A percentile compares a stretch with the other conserved stretches of the same genome.
phyloP scores from a whole-genome alignment of 2,113 vertebrate species.

The Orcinus orca region DNA sequence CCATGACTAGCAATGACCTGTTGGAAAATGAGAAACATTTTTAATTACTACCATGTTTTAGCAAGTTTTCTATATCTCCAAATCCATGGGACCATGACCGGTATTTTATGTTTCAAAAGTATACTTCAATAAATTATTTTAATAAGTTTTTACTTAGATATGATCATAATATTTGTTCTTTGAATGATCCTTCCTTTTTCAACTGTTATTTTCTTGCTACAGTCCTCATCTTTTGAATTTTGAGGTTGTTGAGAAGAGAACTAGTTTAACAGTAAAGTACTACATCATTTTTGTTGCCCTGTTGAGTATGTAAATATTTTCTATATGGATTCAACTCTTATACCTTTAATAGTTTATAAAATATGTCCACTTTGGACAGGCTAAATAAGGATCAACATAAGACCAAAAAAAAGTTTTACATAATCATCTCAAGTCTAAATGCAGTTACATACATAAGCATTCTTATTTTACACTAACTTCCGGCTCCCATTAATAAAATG shows the following conservation, averaged over 20 bases:
- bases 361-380: constrained; percentile 34
- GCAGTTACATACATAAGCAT: constrained; percentile 15
- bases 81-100: not conserved
- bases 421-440: constrained; percentile 35
- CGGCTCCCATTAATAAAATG: constrained; percentile 49
- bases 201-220: not conserved
- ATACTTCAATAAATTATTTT: not conserved
- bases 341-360: constrained; percentile 71
- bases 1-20: not conserved
- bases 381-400: constrained; percentile 67
- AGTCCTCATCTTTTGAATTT: not conserved
- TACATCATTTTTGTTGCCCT: constrained; percentile 59
- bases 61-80: not conserved
- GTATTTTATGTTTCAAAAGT: constrained; percentile 15
- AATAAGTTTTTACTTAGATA: not conserved
- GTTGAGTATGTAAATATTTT: constrained; percentile 56
- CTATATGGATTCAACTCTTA: constrained; percentile 64
- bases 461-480: constrained; percentile 53
- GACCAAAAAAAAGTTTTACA: constrained; percentile 64
- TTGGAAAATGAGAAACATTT: constrained; percentile 34
- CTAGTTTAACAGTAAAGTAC: constrained; percentile 1
- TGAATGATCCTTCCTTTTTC: not conserved
- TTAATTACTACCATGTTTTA: constrained; percentile 16
- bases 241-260: not conserved
- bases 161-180: not conserved